Conservation (phyloP, 2,888 invertebrate species). For the Trisateles emortualis region DNA sequence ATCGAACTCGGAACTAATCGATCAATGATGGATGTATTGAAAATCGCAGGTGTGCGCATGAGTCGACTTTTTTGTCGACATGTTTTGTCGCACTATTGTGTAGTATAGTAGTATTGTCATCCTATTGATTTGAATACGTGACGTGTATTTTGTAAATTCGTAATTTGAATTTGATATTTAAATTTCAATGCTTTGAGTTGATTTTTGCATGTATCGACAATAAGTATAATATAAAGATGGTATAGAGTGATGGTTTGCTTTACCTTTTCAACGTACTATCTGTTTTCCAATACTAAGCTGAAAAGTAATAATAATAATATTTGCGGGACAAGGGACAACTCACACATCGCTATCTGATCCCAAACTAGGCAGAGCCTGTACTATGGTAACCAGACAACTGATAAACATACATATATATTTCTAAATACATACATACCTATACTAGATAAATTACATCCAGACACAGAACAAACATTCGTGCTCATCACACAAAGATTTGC, state of each 20-base stretch:
- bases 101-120: constrained; percentile 61
- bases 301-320: no score
- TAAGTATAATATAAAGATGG: background rate
- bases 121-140: constrained; percentile 42
- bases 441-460: no score
- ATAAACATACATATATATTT: no score
- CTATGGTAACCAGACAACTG: no score
- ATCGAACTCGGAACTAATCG: constrained; percentile 69
- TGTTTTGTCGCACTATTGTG: constrained; percentile 55
- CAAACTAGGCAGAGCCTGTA: no score
- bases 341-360: no score
- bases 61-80: constrained; percentile 71
- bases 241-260: background rate
- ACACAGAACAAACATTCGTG: no score
- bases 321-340: no score
- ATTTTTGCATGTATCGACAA: background rate
- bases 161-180: constrained; percentile 23
- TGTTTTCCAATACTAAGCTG: no score
- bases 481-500: no score
- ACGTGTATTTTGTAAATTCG: constrained; percentile 11
- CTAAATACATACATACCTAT: no score
- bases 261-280: background rate
- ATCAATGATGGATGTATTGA: constrained; percentile 77
- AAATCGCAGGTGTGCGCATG: constrained; percentile 83
- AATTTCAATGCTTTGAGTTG: fast-evolving